Evolutionary conservation across 2,113 vertebrate genomes (phyloP).

Genomic region (Equus quagga): DNA sequence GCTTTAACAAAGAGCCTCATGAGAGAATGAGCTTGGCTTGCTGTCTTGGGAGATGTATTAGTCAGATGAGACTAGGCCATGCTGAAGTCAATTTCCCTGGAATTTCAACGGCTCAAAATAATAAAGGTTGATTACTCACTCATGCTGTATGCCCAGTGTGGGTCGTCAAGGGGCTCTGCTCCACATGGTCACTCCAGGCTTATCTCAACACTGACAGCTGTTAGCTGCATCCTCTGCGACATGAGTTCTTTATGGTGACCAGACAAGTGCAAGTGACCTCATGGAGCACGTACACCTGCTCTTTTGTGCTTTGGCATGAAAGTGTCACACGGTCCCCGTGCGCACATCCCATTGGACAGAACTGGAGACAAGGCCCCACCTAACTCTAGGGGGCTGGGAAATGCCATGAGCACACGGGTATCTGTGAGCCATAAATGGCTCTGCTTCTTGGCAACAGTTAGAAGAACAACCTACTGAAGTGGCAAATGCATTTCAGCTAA

Average conservation of each 20-base stretch:
- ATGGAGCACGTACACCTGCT: background rate
- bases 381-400: background rate
- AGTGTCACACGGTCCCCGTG: background rate
- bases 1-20: background rate
- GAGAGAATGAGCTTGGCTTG: background rate
- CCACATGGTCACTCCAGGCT: background rate
- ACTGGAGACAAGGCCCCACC: background rate
- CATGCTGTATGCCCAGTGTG: accelerated
- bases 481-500: background rate
- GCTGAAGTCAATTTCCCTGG: background rate
- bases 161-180: background rate
- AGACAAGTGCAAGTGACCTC: background rate
- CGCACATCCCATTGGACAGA: background rate
- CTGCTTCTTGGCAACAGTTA: background rate
- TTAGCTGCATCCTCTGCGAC: background rate
- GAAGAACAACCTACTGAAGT: background rate
- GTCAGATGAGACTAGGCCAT: background rate
- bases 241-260: background rate
- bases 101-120: background rate
- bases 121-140: background rate
- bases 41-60: background rate
- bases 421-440: background rate
- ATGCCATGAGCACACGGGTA: background rate
- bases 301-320: background rate
- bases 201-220: background rate